Base-by-base conservation (phyloP, 1,140 invertebrate species). In the Neodiprion fabricii region DNA sequence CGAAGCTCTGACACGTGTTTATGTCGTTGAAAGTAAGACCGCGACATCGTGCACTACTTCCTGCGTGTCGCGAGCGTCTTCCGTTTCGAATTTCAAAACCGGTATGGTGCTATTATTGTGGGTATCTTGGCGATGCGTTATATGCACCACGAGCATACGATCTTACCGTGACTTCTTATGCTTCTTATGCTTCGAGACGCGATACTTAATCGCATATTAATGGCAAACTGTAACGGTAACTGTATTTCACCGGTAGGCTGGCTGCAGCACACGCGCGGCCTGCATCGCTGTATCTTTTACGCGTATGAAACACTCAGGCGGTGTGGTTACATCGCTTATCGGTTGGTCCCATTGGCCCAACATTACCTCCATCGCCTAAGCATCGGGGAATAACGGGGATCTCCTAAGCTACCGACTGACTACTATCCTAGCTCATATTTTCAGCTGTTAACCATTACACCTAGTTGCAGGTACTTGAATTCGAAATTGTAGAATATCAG, bases 131-230 rank as follows among this genome's bases (percentile, higher is more conserved):
- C 5, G 28, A 40, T 40, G 28, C 28, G 28, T 40, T 40, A 40
- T 40, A 40, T 40, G 28, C 28, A 40, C 28, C 5, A 40, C 5
- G 28, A 40, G 1, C 28, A 5, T 40, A 40, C 28, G 5, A 40
- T 40, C 28, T 40, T 40, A 40, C 28, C 28, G 28, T 40, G 28
- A 40, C 1, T 40, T 40, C 28, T 40, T 40, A 40, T 9, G 53
- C 11, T 17, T 61, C 53, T 17, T 61, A 14, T 61, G 11, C 53
- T 17, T 17, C 53, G 53, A 61, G 53, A 61, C 53, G 53, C 53
- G 11, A 61, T 61, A 61, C 65, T 73, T 75, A 77, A 79, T 80
- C 79, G 79, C 77, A 80, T 80, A 80, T 80, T 80, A 80, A 80
- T 79, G 78, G 72, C 73, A 61, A 69, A 76, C 72, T 68, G 72